Evolutionary conservation across 2,888 invertebrate genomes (phyloP).

Genomic region (Eudasyphora cyanicolor): DNA sequence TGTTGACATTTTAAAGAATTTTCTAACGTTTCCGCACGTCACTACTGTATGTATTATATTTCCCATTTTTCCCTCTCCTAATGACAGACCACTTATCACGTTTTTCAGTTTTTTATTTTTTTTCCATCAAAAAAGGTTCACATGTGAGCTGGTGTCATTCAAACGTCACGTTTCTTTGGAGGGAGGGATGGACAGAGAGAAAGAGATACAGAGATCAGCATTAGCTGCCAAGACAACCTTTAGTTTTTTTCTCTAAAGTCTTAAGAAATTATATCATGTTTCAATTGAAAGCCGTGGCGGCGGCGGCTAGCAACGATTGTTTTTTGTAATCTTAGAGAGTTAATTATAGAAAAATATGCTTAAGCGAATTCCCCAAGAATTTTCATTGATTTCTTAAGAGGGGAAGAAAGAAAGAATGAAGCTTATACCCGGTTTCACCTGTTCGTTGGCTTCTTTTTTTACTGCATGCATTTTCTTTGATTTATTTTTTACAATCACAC

Average conservation of each 20-base stretch:
- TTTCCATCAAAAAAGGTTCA: background rate
- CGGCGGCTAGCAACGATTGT: background rate
- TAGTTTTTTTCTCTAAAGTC: background rate
- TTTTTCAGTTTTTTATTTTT: background rate
- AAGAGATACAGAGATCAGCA: background rate
- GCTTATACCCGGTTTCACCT: background rate
- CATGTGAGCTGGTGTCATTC: background rate
- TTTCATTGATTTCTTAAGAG: conserved; percentile 26
- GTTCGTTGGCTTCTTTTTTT: background rate
- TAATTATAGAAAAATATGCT: conserved; percentile 28
- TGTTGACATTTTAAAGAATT: too few species aligned
- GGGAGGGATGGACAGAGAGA: background rate
- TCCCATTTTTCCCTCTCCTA: background rate
- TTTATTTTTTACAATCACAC: background rate
- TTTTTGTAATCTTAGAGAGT: too few species aligned
- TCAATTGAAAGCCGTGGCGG: background rate
- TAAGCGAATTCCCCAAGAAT: background rate
- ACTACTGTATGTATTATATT: background rate
- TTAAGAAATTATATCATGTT: conserved; percentile 19
- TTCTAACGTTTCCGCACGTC: too few species aligned
- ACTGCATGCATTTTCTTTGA: background rate
- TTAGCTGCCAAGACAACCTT: conserved; percentile 28
- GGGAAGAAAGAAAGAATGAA: too few species aligned
- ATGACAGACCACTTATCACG: background rate
- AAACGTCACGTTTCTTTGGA: background rate